Evolutionary conservation across 2,113 vertebrate species (phyloP), one percentile per base, ranked within the genome.

Genomic region (Eulemur macaco): DNA sequence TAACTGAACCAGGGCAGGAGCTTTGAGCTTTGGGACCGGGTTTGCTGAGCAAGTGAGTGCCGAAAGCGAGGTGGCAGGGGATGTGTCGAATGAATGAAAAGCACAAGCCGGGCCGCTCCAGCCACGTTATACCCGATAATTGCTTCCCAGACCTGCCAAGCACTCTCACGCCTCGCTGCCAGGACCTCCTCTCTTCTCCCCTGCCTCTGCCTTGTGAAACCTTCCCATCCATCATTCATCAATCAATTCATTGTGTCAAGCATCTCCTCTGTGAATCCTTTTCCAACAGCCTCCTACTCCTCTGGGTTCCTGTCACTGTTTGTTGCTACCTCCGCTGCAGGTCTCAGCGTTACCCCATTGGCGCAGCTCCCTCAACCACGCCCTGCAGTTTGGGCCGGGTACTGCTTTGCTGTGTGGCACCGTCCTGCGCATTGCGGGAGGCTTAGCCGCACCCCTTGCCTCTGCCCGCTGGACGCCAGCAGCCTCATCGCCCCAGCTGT

Each of bases 311-410:
- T 4, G 0, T 27, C 69, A 42, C 56, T 34, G 2, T 39, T 8
- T 4, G 8, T 23, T 39, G 45, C 58, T 58, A 3, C 6, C 21
- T n/a, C 37, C 1, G 0, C 29, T 27, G 1, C 3, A 1, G 17
- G 25, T 50, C 63, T 85, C n/a, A 25, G 74, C 1, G 29, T 6
- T 9, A 45, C 31, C 31, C 71, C 52, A 9, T 11, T 34, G 50
- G 17, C 56, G 54, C 8, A 42, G n/a, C 73, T 74, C 64, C 83
- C 85, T 96, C 56, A 18, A 4, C 37, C 58, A 64, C 7, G 4
- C 20, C 29, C 9, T 58, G 2, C 66, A n/a, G 63, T 84, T 56
- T 12, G 56, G 39, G 25, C 52, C 31, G 58, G 80, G 31, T 39
- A 25, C 15, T 3, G 20, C 31, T 39, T 23, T 77, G 47, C 1